Conservation (phyloP, 2,113 vertebrate species). For the Hippopotamus amphibius region DNA sequence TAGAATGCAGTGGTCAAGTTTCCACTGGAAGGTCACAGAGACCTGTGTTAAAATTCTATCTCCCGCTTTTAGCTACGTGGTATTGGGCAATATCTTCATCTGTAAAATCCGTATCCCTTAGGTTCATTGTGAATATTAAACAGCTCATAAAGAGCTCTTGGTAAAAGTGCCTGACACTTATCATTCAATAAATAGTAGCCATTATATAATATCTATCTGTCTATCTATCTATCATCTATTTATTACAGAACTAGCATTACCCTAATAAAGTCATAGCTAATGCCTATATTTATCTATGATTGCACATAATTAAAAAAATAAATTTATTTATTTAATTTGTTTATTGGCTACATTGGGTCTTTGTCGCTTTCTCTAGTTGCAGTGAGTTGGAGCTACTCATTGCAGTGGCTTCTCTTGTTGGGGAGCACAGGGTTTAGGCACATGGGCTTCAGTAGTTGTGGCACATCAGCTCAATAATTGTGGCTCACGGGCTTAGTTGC, state of each 20-base stretch:
- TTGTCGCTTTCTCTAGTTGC: too few species aligned
- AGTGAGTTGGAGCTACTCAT: too few species aligned
- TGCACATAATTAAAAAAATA: background rate
- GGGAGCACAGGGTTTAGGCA: too few species aligned
- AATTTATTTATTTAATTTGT: too few species aligned
- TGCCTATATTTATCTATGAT: background rate
- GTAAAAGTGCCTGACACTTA: constrained; percentile 1
- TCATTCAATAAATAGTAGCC: background rate
- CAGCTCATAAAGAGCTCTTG: background rate
- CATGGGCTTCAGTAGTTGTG: too few species aligned
- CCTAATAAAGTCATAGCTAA: background rate
- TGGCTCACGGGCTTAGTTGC: too few species aligned
- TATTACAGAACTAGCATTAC: constrained; percentile 30
- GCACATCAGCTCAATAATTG: too few species aligned
- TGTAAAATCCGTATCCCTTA: background rate
- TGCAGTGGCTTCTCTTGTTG: too few species aligned
- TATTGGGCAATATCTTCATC: background rate
- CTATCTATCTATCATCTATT: background rate
- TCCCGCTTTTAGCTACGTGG: background rate
- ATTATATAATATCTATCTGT: background rate
- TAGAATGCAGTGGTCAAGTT: background rate
- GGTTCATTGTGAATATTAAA: background rate
- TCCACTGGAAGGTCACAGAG: background rate
- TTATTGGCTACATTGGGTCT: too few species aligned
- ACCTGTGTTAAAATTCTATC: background rate